These are phyloP conservation scores for Phragmatobia fuliginosa DNA, from an alignment of 2,888 invertebrate species.

Conservation along the genomic window DNA sequence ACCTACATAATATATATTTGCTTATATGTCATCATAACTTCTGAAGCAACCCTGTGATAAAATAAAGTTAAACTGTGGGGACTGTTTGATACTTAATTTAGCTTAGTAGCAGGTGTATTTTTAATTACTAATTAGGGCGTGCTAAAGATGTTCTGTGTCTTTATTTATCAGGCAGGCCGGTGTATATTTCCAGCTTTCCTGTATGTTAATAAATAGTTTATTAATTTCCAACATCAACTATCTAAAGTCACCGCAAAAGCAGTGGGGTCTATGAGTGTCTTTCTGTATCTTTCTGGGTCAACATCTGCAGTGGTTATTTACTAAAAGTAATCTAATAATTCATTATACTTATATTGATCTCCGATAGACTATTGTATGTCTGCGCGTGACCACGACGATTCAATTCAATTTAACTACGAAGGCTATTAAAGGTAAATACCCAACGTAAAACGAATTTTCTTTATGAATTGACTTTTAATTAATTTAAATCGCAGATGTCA, in stretches of 20 bases:
- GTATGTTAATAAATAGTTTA: background rate
- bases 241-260: background rate
- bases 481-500: background rate
- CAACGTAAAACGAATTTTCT: background rate
- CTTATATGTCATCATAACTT: too few relatives aligned
- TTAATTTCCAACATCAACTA: background rate
- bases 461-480: background rate
- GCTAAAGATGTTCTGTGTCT: background rate
- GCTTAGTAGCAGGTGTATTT: background rate
- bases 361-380: background rate
- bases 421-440: background rate
- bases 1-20: too few relatives aligned
- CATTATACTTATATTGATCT: background rate
- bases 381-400: constrained; percentile 3
- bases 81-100: background rate
- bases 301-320: background rate
- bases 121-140: background rate
- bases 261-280: background rate
- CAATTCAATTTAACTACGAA: background rate
- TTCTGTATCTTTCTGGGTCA: constrained; percentile 2
- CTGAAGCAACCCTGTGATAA: background rate
- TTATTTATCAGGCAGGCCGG: background rate
- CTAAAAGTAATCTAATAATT: background rate
- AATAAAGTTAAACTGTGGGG: background rate
- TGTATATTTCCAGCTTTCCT: background rate